Percentiles rank a stretch among this genome's conserved stretches.
Evolutionary conservation across 2,113 vertebrate genomes (phyloP).

Genomic region (Oncorhynchus clarkii): DNA sequence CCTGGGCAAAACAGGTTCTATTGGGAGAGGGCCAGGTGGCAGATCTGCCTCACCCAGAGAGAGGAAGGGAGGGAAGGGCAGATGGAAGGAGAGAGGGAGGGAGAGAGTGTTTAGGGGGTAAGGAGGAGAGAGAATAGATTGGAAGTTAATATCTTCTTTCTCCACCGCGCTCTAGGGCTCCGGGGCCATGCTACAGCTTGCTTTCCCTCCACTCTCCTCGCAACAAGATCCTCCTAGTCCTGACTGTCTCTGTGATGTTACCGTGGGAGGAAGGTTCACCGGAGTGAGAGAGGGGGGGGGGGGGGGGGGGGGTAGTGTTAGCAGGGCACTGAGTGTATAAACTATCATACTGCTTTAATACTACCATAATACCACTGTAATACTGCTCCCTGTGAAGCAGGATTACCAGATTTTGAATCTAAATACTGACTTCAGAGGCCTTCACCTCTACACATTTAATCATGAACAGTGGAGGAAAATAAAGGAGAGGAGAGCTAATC

Average conservation of each 20-base stretch:
- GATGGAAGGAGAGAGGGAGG: not conserved
- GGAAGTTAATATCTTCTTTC: slow-evolving; percentile 39
- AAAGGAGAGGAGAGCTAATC: not conserved
- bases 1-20: not conserved
- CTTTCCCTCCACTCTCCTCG: slow-evolving; percentile 17
- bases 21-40: slow-evolving; percentile 1
- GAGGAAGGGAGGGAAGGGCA: not conserved
- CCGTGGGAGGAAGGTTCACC: slow-evolving; percentile 33
- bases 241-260: not conserved
- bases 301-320: not conserved
- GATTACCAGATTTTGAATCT: not conserved
- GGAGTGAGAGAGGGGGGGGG: slow-evolving; percentile 10
- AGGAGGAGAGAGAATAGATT: slow-evolving; percentile 27
- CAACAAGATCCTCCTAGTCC: not conserved
- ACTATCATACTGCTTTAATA: not conserved
- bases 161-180: slow-evolving; percentile 34
- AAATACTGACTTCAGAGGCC: not conserved
- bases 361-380: not conserved
- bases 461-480: not conserved
- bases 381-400: not conserved
- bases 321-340: not conserved
- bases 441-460: not conserved
- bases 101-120: not conserved
- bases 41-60: not conserved
- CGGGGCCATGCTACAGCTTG: slow-evolving; percentile 30